Base-by-base conservation (phyloP, 2,113 vertebrate genomes). In the Myodes glareolus region DNA sequence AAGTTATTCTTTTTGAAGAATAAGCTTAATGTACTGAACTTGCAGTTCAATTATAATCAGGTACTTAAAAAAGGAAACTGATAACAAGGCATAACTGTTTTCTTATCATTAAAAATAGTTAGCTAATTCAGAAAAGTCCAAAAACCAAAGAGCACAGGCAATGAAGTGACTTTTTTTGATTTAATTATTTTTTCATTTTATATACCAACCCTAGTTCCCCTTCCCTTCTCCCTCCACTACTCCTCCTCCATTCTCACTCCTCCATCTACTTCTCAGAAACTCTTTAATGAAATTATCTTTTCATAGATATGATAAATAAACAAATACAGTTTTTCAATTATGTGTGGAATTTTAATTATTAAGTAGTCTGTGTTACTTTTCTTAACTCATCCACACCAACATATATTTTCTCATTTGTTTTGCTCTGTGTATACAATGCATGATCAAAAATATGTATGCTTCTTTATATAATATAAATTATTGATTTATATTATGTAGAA, bases 11-110 rank as follows among this genome's bases (percentile, higher is more conserved):
- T n/a, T 33, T 77, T 88, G 76, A 93, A 72, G 63, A 33, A 8
- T 2, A 61, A 29, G 7, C 4, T 39, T 92, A 68, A 42, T 29
- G 4, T 81, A 70, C 5, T 65, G 72, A 95, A 88, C 14, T 87
- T 92, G 50, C 91, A 7, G 25, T 72, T 85, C 65, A 86, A 81
- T 76, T 95, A 31, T 73, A 92, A 89, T 81, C 80, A 42, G 85
- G 45, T 86, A 3, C 29, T 89, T 94, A 33, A 8, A 72, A 94
- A 67, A 67, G 29, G 76, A 70, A 61, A 25, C 23, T 55, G 76
- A 73, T 70, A 58, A 45, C 1, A 88, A 70, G 27, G 33, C 14
- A 47, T 82, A 77, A 55, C 16, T 9, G 39, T 42, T 27, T 61
- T 1, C 12, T 95, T 17, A 29, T 8, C 77, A 9, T 23, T 58